Conservation (phyloP, 2,113 vertebrate species). For the Holacanthus passer region DNA sequence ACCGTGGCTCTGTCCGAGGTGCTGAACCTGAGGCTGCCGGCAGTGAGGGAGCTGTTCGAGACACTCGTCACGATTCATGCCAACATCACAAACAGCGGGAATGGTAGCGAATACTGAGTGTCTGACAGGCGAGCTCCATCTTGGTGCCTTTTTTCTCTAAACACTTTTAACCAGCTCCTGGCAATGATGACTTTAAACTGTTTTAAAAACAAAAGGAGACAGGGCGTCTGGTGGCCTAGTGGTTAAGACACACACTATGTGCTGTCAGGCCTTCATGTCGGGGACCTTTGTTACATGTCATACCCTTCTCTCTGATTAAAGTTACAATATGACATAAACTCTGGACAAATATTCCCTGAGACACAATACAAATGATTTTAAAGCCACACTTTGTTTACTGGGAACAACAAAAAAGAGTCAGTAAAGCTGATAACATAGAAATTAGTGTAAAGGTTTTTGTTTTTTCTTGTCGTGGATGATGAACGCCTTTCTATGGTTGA, state of each 20-base stretch:
- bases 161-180: neutral
- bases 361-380: neutral
- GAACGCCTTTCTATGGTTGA: neutral
- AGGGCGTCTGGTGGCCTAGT: neutral
- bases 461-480: neutral
- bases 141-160: neutral
- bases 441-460: neutral
- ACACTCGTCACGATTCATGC: slow-evolving; percentile 42
- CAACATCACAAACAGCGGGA: slow-evolving; percentile 30
- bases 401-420: neutral
- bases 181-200: neutral
- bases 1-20: slow-evolving; percentile 57
- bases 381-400: neutral
- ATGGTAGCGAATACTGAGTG: neutral
- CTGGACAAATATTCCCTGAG: neutral
- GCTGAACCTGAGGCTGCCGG: slow-evolving; percentile 59
- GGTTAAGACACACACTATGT: neutral
- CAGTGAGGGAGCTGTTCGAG: slow-evolving; percentile 32
- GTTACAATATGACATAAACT: neutral
- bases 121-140: neutral
- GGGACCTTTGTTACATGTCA: neutral
- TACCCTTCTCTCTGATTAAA: neutral
- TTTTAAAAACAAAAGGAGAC: neutral
- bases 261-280: neutral
- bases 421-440: neutral